These are phyloP conservation scores for Catagonus wagneri DNA, from an alignment of 2,113 vertebrate genomes.

Conservation along the genomic window DNA sequence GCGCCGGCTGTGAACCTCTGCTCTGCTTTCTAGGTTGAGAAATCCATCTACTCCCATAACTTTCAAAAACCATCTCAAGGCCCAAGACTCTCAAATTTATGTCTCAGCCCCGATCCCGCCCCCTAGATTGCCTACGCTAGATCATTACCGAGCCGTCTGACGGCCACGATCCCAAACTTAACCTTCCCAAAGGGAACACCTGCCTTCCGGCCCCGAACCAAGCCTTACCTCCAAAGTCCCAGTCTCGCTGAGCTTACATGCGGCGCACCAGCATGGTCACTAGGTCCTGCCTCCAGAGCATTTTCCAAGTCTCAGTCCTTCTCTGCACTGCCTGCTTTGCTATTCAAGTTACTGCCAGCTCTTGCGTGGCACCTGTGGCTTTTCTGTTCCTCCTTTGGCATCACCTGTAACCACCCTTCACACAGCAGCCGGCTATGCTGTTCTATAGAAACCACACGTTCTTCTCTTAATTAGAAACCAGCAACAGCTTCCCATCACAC, in stretches of 20 bases:
- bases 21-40: neutral
- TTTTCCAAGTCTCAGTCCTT: neutral
- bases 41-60: neutral
- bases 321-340: neutral
- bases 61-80: neutral
- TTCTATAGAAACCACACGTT: neutral
- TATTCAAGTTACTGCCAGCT: neutral
- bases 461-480: neutral
- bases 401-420: neutral
- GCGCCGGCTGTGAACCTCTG: neutral
- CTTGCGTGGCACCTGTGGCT: neutral
- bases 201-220: neutral
- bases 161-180: neutral
- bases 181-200: neutral
- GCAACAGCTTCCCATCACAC: neutral
- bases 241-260: neutral
- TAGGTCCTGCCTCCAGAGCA: neutral
- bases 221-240: neutral
- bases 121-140: neutral
- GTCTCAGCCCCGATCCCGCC: neutral
- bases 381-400: conserved; percentile 6
- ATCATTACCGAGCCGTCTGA: neutral
- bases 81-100: neutral
- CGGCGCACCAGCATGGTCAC: neutral
- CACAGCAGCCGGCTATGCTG: neutral